Base-by-base conservation (phyloP, 2,113 vertebrate genomes). In the Picathartes gymnocephalus region DNA sequence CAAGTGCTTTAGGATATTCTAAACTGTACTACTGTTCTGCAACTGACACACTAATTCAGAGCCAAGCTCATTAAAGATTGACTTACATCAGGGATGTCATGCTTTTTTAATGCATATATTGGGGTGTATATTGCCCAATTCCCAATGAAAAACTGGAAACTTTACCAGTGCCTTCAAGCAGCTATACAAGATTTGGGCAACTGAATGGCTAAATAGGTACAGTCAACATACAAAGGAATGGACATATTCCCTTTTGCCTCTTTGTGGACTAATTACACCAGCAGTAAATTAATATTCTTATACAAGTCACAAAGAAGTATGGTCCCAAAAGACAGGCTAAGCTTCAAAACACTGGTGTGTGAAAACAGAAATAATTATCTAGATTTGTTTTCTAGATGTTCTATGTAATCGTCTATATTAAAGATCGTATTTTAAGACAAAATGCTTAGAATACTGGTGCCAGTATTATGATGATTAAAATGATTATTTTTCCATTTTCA, bases 1-100 rank as follows among this genome's bases (percentile, higher is more conserved):
- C 56, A 70, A 91, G 81, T 65, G 51, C 76, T 94, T 57, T 80
- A 81, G 54, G 71, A 95, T 93, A 92, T 45, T 91, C 30, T 44
- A 66, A 88, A 93, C 50, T 74, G 48, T 83, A 50, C 22, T 30
- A 60, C 30, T 61, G 19, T 50, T 96, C 53, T 92, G 76, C 60
- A 45, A n/a, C 10, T 84, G 85, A 95, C 96, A 94, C 23, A 47
- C n/a, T 92, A 58, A 65, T 66, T 92, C 60, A 81, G 50, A 95
- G 61, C 84, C 84, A 91, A 93, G 14, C 25, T 97, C 78, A 91
- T 96, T 88, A 97, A 95, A 91, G 94, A 97, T 90, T 96, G 77
- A 97, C 40, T 78, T 70, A 57, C 45, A 70, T 57, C 58, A 72
- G 48, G 57, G 42, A 93, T 72, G 30, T 61, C 28, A 90, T 81